phyloP scores from a whole-genome alignment of 2,888 invertebrate genomes.

The Siphlonurus alternatus region DNA sequence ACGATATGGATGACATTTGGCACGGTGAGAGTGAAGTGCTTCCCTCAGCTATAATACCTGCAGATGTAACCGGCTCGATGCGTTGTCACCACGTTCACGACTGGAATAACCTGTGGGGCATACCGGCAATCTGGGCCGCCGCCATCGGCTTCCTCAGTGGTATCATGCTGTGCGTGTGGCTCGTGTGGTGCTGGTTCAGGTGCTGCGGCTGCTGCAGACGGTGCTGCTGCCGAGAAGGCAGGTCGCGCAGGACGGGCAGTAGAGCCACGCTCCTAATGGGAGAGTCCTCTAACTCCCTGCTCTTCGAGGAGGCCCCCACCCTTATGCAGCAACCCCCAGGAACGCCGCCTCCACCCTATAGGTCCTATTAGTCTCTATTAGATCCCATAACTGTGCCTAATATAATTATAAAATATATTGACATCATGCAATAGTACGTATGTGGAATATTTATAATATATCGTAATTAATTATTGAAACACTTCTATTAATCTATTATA shows the following conservation, averaged over 20 bases:
- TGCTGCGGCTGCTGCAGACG: background rate
- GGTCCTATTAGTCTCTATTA: conserved; percentile 1
- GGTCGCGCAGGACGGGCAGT: background rate
- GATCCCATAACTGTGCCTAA: no score
- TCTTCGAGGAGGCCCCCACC: conserved; percentile 7
- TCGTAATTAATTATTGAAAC: no score
- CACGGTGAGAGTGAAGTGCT: no score
- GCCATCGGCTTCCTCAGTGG: background rate
- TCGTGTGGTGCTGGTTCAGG: background rate
- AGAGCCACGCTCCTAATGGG: background rate
- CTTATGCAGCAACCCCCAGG: conserved; percentile 6
- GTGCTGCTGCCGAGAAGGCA: background rate
- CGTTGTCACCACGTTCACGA: no score
- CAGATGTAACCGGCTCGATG: no score
- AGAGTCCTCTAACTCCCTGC: background rate
- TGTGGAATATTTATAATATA: no score
- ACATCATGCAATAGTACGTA: no score
- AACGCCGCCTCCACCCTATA: conserved; percentile 12
- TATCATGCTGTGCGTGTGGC: background rate
- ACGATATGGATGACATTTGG: no score
- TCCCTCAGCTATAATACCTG: no score
- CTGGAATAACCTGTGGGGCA: background rate
- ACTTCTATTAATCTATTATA: no score
- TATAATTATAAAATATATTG: no score
- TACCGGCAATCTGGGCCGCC: background rate